Percentiles rank a stretch among this genome's conserved stretches.
Conservation (phyloP, 2,797 vertebrate genomes). For the Meda fulgida region DNA sequence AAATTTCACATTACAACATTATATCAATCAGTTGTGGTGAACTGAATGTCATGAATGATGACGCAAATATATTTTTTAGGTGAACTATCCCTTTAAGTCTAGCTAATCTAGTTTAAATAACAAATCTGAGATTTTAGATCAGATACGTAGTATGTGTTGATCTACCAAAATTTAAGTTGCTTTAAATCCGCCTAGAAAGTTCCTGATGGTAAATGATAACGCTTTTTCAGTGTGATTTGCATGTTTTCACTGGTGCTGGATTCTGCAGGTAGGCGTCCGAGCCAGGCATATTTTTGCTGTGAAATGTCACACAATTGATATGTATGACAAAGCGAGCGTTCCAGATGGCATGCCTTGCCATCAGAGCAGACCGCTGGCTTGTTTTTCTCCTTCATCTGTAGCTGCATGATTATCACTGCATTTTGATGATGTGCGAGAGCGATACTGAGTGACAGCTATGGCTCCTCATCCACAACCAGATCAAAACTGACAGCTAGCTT, state of each 20-base stretch:
- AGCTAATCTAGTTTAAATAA: background rate
- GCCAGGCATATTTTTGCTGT: conserved; percentile 61
- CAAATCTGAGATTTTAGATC: background rate
- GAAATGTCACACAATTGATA: conserved; percentile 73
- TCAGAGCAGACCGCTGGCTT: conserved; percentile 49
- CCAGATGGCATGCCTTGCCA: conserved; percentile 63
- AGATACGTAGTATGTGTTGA: background rate
- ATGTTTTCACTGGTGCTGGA: conserved; percentile 35
- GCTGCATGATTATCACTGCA: conserved; percentile 71
- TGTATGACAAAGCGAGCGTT: conserved; percentile 66
- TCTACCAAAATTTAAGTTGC: background rate
- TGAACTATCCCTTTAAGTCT: background rate
- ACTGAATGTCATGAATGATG: background rate
- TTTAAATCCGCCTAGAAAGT: background rate
- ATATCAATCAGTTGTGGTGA: background rate
- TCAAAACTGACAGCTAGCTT: conserved; percentile 70
- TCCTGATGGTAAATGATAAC: conserved; percentile 17
- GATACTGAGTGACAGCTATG: conserved; percentile 73
- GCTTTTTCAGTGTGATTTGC: conserved; percentile 32
- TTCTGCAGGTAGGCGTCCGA: conserved; percentile 47
- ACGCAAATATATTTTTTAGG: background rate
- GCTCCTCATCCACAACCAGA: conserved; percentile 58
- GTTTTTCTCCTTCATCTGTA: conserved; percentile 64
- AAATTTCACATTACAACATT: background rate
- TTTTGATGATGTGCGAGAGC: conserved; percentile 72